A percentile compares a stretch with the other conserved stretches of the same genome.
Evolutionary conservation across 2,888 invertebrate species (phyloP).

Genomic region (Erannis defoliaria): DNA sequence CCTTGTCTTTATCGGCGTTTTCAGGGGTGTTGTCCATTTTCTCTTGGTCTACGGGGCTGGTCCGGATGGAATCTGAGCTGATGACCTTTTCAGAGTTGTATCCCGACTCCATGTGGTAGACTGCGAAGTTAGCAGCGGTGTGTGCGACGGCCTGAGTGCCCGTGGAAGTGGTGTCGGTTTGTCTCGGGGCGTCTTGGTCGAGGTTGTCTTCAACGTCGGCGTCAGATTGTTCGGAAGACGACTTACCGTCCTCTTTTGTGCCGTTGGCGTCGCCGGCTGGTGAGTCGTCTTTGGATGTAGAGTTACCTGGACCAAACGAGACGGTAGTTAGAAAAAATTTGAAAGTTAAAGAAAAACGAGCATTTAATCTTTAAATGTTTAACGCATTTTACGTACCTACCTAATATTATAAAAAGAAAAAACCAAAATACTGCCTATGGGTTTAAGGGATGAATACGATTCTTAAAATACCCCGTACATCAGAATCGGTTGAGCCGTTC

Average conservation of each 20-base stretch:
- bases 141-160: slow-evolving; percentile 70
- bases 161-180: slow-evolving; percentile 61
- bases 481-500: too few relatives aligned
- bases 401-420: too few relatives aligned
- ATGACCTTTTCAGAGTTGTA: slow-evolving; percentile 87
- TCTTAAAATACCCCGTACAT: too few relatives aligned
- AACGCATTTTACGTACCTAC: too few relatives aligned
- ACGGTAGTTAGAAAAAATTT: background rate
- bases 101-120: slow-evolving; percentile 88
- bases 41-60: slow-evolving; percentile 81
- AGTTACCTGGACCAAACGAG: slow-evolving; percentile 67
- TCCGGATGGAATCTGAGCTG: slow-evolving; percentile 79
- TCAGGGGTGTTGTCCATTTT: slow-evolving; percentile 87
- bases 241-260: slow-evolving; percentile 81
- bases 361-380: too few relatives aligned
- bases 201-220: slow-evolving; percentile 94
- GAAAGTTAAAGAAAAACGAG: background rate
- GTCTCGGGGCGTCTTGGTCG: slow-evolving; percentile 41
- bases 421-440: too few relatives aligned
- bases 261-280: slow-evolving; percentile 64
- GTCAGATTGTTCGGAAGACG: slow-evolving; percentile 91
- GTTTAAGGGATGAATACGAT: too few relatives aligned
- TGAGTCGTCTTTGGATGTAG: slow-evolving; percentile 67
- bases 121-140: slow-evolving; percentile 79
- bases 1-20: slow-evolving; percentile 85